Evolutionary conservation across 2,888 invertebrate genomes (phyloP), one percentile per base, ranked within the genome.

Genomic region (Lordiphosa fenestrarum): DNA sequence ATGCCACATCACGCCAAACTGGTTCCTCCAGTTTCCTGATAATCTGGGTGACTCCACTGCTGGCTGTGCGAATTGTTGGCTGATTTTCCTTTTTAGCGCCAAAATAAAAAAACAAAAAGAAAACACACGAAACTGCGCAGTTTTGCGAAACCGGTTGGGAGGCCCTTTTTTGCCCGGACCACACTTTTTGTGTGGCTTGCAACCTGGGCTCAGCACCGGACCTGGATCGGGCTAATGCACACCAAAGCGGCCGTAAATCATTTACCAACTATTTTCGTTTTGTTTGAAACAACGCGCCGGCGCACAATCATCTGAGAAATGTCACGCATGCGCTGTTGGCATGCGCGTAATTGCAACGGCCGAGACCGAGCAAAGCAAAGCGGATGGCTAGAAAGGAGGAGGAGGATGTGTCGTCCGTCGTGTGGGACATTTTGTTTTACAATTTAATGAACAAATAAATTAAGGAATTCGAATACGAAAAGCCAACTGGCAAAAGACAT

Each of bases 1-100:
- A 77, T 76, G 76, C 76, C 68, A 77, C 77, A 69, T 42, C 66
- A 60, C 63, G 67, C 72, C 64, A 85, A 88, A 88, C 88, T 87
- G 86, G 88, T 87, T 87, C 86, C 86, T 86, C 87, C 88, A 88
- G 87, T 88, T 88, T 80, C 81, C 85, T 83, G 88, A 87, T 88
- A 87, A 88, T 88, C 88, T 88, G 87, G 88, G 88, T 88, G 87
- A 88, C 88, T 51, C 56, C 35, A 15, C 39, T 53, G 46, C 7
- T 57, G 44, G 59, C 39, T 40, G 59, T 50, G 46, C 59, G 33
- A 61, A 67, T 72, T 63, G 70, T 58, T 57, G 62, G 61, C 76
- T 61, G 80, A 70, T 81, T 84, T 84, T 73, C 77, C 82, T 69
- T 73, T 81, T 81, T 61, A 72, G 69, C 72, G 75, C 80, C 77